Conservation (phyloP, 2,113 vertebrate species). For the Panthera uncia region DNA sequence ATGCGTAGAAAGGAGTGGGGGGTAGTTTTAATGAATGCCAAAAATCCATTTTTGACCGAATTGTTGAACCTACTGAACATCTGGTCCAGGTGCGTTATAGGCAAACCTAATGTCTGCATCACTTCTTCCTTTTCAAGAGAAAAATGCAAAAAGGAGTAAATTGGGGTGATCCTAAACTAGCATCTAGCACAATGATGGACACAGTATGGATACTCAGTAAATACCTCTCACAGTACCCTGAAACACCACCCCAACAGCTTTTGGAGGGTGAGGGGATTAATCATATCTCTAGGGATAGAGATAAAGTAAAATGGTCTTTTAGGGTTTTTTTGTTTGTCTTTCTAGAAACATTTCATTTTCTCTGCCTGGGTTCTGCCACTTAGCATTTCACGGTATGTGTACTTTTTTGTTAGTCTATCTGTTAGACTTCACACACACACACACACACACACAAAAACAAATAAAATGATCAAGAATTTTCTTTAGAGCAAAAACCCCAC, state of each 20-base stretch:
- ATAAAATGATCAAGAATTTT: slow-evolving; percentile 70
- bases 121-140: neutral
- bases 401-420: slow-evolving; percentile 58
- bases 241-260: neutral
- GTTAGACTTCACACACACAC: slow-evolving; percentile 65
- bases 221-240: neutral
- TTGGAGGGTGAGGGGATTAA: neutral
- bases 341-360: slow-evolving; percentile 68
- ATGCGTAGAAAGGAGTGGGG: neutral
- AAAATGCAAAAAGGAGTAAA: slow-evolving; percentile 24
- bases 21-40: slow-evolving; percentile 15
- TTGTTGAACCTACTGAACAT: neutral
- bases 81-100: neutral
- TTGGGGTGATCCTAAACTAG: neutral
- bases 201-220: neutral
- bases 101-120: neutral
- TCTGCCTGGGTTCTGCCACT: slow-evolving; percentile 27
- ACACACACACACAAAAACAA: slow-evolving; percentile 58
- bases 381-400: slow-evolving; percentile 57
- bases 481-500: slow-evolving; percentile 24
- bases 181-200: neutral
- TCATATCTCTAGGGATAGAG: slow-evolving; percentile 43
- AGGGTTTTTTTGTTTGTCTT: slow-evolving; percentile 34
- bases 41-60: slow-evolving; percentile 26
- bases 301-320: slow-evolving; percentile 63